phyloP scores from a whole-genome alignment of 2,888 invertebrate species.

The Microplitis manilae region DNA sequence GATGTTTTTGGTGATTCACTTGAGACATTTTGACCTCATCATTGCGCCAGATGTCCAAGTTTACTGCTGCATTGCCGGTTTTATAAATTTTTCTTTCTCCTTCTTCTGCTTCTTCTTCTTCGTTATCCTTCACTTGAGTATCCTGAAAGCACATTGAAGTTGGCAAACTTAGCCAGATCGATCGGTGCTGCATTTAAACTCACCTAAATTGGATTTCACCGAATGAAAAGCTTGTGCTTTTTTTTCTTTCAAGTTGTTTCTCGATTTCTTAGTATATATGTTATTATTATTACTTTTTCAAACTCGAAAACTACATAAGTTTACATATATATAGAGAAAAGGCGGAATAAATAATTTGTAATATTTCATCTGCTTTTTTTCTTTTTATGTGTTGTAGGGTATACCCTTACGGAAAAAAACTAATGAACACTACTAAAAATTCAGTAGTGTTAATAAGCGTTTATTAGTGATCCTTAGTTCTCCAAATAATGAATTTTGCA shows the following conservation, averaged over 20 bases:
- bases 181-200: conserved; percentile 34
- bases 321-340: not conserved
- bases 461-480: too few species aligned
- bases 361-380: too few species aligned
- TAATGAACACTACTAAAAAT: too few species aligned
- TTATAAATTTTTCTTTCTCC: conserved; percentile 5
- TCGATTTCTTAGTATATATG: not conserved
- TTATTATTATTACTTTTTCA: not conserved
- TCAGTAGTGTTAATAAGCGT: too few species aligned
- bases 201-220: conserved; percentile 28
- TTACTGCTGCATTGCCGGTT: conserved; percentile 25
- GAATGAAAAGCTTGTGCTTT: conserved; percentile 25
- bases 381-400: too few species aligned
- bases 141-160: conserved; percentile 38
- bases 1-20: conserved; percentile 16
- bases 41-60: conserved; percentile 6
- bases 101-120: not conserved
- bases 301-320: not conserved
- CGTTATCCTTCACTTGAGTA: conserved; percentile 8
- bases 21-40: not conserved
- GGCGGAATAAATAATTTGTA: too few species aligned
- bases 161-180: conserved; percentile 44
- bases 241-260: not conserved
- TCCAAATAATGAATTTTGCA: too few species aligned
- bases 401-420: too few species aligned